phyloP scores from a whole-genome alignment of 2,113 vertebrate genomes.

The Morone chrysops region DNA sequence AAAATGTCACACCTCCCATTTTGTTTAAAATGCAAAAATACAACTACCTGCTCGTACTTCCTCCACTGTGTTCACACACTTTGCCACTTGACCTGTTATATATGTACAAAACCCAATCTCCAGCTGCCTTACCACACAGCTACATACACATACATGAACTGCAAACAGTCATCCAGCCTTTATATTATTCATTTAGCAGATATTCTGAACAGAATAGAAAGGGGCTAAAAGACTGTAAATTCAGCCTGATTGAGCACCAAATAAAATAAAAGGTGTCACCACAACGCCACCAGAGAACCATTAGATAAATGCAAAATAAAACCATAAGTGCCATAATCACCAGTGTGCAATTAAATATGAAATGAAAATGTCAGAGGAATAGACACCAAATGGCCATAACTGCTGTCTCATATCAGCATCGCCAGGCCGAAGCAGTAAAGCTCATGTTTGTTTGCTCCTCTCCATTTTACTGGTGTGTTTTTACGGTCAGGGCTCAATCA shows the following conservation, averaged over 20 bases:
- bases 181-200: constrained; percentile 26
- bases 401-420: constrained; percentile 72
- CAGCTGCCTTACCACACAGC: not conserved
- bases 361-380: constrained; percentile 78
- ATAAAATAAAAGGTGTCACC: constrained; percentile 70
- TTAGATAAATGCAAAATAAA: constrained; percentile 76
- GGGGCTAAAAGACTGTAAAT: constrained; percentile 60
- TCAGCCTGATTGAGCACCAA: constrained; percentile 65
- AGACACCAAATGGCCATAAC: constrained; percentile 58
- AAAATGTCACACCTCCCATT: not conserved
- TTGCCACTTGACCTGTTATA: not conserved
- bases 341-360: constrained; percentile 72
- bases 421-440: constrained; percentile 78
- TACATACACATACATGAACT: not conserved
- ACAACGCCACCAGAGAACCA: constrained; percentile 55
- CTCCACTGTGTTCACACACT: not conserved
- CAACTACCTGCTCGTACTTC: not conserved
- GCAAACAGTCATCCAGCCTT: constrained; percentile 16
- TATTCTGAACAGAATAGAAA: constrained; percentile 5
- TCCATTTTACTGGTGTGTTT: constrained; percentile 62
- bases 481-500: constrained; percentile 70
- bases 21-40: not conserved
- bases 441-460: constrained; percentile 68
- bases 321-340: constrained; percentile 76
- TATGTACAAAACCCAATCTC: not conserved